phyloP scores from a whole-genome alignment of 2,797 vertebrate genomes.

The Sebastes ruberrimus region DNA sequence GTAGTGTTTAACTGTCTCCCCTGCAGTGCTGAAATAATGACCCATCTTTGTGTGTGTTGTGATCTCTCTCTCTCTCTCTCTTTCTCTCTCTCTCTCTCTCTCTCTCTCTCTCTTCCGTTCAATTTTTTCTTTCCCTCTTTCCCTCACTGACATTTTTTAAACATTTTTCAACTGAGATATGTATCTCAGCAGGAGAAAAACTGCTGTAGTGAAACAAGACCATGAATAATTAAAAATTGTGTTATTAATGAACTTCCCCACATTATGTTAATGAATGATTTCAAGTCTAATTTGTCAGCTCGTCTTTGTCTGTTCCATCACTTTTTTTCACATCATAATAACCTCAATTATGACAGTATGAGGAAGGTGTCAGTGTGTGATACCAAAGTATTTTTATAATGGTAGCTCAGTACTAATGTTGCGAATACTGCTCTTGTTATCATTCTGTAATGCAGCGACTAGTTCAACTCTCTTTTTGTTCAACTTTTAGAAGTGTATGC shows the following conservation, averaged over 20 bases:
- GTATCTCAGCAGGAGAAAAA: conserved; percentile 87
- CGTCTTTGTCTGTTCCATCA: conserved; percentile 81
- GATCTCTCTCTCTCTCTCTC: conserved; percentile 72
- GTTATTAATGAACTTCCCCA: conserved; percentile 92
- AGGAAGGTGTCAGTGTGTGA: conserved; percentile 48
- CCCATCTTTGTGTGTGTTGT: conserved; percentile 78
- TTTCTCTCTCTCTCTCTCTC: conserved; percentile 67
- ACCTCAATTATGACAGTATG: conserved; percentile 83
- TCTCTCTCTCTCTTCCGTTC: conserved; percentile 35
- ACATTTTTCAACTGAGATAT: conserved; percentile 83
- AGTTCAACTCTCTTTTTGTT: not conserved
- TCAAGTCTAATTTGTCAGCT: conserved; percentile 90
- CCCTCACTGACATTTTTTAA: conserved; percentile 18
- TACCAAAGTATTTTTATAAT: not conserved
- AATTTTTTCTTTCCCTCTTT: conserved; percentile 69
- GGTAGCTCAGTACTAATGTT: not conserved
- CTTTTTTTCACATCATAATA: conserved; percentile 84
- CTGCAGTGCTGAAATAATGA: conserved; percentile 79
- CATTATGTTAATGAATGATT: conserved; percentile 92
- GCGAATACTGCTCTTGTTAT: not conserved
- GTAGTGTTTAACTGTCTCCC: conserved; percentile 76
- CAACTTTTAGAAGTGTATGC: not conserved
- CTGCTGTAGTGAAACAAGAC: conserved; percentile 89
- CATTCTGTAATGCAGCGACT: not conserved
- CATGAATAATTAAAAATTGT: conserved; percentile 93